phyloP scores from a whole-genome alignment of 2,888 invertebrate genomes.

The Epicampocera succincta region DNA sequence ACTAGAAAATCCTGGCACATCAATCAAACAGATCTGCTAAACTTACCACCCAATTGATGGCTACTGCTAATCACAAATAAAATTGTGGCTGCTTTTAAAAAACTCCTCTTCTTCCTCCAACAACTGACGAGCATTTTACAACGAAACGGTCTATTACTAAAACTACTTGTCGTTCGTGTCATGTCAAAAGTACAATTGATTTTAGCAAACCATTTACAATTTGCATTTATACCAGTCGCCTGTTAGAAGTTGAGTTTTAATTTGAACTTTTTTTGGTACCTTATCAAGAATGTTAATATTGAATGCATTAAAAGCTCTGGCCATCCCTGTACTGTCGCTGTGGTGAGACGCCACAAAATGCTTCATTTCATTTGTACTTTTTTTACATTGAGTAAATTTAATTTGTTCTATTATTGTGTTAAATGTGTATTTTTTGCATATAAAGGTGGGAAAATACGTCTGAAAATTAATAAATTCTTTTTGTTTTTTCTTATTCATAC shows the following conservation, averaged over 20 bases:
- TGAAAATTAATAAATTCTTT: conserved; percentile 16
- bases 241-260: conserved; percentile 28
- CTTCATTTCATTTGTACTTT: not conserved
- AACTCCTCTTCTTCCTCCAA: conserved; percentile 35
- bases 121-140: conserved; percentile 6
- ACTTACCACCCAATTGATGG: conserved; percentile 53
- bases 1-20: conserved; percentile 23
- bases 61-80: conserved; percentile 55
- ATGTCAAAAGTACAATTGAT: conserved; percentile 63
- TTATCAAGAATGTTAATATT: conserved; percentile 55
- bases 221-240: conserved; percentile 63
- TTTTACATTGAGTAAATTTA: conserved; percentile 46
- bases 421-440: conserved; percentile 60
- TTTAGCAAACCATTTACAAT: conserved; percentile 50
- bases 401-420: conserved; percentile 7
- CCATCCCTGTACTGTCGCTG: conserved; percentile 21
- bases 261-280: conserved; percentile 31
- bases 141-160: conserved; percentile 33
- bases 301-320: conserved; percentile 1
- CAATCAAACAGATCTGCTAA: conserved; percentile 8
- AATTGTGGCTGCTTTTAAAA: conserved; percentile 54
- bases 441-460: conserved; percentile 72
- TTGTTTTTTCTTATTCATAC: conserved; percentile 9
- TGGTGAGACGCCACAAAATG: not conserved
- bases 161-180: conserved; percentile 57